Base-by-base conservation (phyloP, 2,797 vertebrate genomes). In the Cyclopterus lumpus region DNA sequence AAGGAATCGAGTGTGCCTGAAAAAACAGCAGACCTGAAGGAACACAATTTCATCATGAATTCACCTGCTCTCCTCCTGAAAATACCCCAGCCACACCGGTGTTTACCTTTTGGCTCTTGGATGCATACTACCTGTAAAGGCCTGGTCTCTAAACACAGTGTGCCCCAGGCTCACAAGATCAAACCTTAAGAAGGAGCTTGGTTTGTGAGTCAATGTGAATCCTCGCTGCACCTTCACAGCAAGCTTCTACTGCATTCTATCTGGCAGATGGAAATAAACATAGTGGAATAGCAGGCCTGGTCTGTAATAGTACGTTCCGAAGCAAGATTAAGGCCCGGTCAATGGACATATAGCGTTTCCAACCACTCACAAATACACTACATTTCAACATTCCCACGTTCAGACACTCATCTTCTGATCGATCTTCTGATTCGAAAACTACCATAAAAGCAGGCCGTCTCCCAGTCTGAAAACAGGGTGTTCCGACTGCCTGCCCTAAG, bases 311-410 rank as follows among this genome's bases (percentile, higher is more conserved):
- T 55, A 66, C 75, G 59, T 79, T 83, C 67, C 84, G 59, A 85
- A 90, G 90, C 64, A 59, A 86, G 82, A 90, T 92, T 88, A 93
- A 32, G 51, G 28, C 16, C 6, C 18, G 18, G 14, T 44, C 44
- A 44, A 44, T 16, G 5, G 42, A 44, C 42, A 40, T 44, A 16
- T 2, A 44, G 42, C 6, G 16, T 44, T 44, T 44, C 42, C 2
- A 14, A 18, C 6, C 42, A 15, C 40, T 42, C 40, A 42, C 42
- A 42, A 16, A 12, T 42, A 42, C 12, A 20, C 44, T 46, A 10
- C 48, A 49, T 49, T 49, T n/a, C 46, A 9, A 49, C 20, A n/a
- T 5, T 49, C n/a, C 49, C 8, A 20, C 44, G 18, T 8, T 46
- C 18, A 46, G 44, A 46, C 18, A 46, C 26, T 28, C 4, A 28